Percentiles rank a stretch among this genome's conserved stretches.
phyloP scores from a whole-genome alignment of 1,140 invertebrate species.

The Procambarus clarkii region DNA sequence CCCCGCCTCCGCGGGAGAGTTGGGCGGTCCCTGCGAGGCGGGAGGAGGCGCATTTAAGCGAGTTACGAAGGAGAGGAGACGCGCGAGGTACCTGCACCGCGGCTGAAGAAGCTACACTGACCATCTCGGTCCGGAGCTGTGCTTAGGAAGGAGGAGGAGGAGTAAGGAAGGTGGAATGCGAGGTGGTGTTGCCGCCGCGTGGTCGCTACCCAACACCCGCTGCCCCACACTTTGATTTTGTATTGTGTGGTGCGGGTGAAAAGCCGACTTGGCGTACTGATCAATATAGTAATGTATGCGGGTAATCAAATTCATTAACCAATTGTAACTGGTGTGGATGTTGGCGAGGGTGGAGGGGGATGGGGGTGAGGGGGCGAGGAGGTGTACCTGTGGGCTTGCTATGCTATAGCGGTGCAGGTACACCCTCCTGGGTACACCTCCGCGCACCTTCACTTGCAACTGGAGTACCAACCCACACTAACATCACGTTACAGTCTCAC shows the following conservation, averaged over 20 bases:
- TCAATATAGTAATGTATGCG: too few species aligned
- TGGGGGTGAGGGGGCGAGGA: background rate
- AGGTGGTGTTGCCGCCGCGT: slow-evolving; percentile 30
- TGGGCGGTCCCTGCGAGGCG: background rate
- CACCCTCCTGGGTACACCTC: background rate
- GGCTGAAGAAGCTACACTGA: slow-evolving; percentile 32
- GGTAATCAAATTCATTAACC: too few species aligned
- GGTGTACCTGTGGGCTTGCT: background rate
- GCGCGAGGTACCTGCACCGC: slow-evolving; percentile 24
- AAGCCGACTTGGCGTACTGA: too few species aligned
- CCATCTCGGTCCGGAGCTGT: slow-evolving; percentile 15
- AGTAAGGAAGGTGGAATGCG: slow-evolving; percentile 39
- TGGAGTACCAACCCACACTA: background rate
- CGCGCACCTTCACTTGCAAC: background rate
- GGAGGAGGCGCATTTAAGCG: background rate
- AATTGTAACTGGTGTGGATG: background rate
- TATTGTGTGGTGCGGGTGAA: too few species aligned
- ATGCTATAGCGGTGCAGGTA: background rate
- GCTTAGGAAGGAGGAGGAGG: background rate
- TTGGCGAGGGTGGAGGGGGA: background rate
- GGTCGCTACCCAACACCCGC: background rate
- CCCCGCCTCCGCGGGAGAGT: background rate
- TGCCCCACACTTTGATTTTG: background rate
- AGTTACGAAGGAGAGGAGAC: background rate
- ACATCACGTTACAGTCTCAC: background rate